Evolutionary conservation across 2,888 invertebrate genomes (phyloP), one percentile per base, ranked within the genome.

Genomic region (Ichneumon xanthorius): DNA sequence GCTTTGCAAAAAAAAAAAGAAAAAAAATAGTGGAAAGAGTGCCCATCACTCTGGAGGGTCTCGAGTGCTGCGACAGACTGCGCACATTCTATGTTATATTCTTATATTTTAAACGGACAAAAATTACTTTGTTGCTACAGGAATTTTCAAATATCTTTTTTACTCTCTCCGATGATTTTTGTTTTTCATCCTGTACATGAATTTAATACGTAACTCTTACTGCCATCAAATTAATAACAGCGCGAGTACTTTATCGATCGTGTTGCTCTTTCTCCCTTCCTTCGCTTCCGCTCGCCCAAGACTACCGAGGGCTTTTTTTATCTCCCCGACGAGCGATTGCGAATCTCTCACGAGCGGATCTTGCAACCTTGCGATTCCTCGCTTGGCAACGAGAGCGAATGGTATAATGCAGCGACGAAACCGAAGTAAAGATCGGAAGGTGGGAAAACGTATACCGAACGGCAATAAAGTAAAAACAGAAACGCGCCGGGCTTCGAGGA

Each of bases 311-410:
- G 67, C 53, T 76, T 76, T 67, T 55, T 76, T 58, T 53, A 71
- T 72, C 72, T 55, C 55, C 19, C 22, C 72, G 40, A 40, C 6
- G 58, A 14, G 55, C 58, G 40, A 58, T 22, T 72, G 22, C 40
- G 55, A 72, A 55, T 58, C 26, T 55, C 72, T 40, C 58, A 2
- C 72, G 30, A 55, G 55, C 55, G 37, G 3, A 30, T 55, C 22
- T 6, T 40, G 72, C 72, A 58, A 58, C 72, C 72, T 72, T 72
- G 72, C 72, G 72, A n/a, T 7, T 55, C 48, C 72, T 58, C 72
- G 72, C 40, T 58, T 72, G 55, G 72, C 72, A 72, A 72, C 72
- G 61, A 26, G 26, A 11, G 61, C 9, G 26, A 61, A 72, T 72
- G 55, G 22, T 26, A 6, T 11, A 1, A 9, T 55, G 26, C 40